Percentiles rank a stretch among this genome's conserved stretches.
Evolutionary conservation across 30 jellyfish, hydroid and myxozoan genomes (phyloP).

Genomic region (Aurelia coerulea): DNA sequence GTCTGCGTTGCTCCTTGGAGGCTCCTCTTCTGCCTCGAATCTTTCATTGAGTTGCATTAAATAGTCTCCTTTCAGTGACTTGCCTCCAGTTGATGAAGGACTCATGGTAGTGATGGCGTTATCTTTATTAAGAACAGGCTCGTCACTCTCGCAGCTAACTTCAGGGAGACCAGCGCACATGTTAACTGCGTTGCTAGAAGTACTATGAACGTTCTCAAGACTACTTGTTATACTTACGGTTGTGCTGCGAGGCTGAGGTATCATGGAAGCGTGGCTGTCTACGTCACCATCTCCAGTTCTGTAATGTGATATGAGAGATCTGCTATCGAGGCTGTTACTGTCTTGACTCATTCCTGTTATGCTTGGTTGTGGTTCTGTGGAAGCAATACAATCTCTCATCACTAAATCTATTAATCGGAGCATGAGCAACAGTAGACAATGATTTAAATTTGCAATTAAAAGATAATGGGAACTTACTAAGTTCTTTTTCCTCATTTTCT

Average conservation of each 20-base stretch:
- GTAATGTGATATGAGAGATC: slow-evolving; percentile 87
- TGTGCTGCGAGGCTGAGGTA: slow-evolving; percentile 97
- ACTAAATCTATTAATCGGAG: no score
- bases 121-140: slow-evolving; percentile 38
- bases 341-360: slow-evolving; percentile 84
- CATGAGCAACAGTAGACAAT: no score
- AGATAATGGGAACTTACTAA: no score
- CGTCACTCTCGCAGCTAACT: slow-evolving; percentile 83
- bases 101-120: slow-evolving; percentile 30
- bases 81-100: slow-evolving; percentile 37
- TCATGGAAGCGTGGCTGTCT: slow-evolving; percentile 95
- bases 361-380: slow-evolving; percentile 94
- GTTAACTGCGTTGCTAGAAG: slow-evolving; percentile 64
- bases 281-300: slow-evolving; percentile 94
- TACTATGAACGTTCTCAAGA: slow-evolving; percentile 83
- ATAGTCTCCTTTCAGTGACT: slow-evolving; percentile 15
- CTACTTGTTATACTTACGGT: slow-evolving; percentile 96
- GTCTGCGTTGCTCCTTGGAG: neutral
- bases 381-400: no score
- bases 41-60: slow-evolving; percentile 10
- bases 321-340: slow-evolving; percentile 95
- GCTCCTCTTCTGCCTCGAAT: slow-evolving; percentile 1
- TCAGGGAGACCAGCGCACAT: slow-evolving; percentile 85
- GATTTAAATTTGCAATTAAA: no score
- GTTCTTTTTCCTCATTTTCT: no score